Evolutionary conservation across 2,797 vertebrate genomes (phyloP).

Genomic region (Harpagifer antarcticus): DNA sequence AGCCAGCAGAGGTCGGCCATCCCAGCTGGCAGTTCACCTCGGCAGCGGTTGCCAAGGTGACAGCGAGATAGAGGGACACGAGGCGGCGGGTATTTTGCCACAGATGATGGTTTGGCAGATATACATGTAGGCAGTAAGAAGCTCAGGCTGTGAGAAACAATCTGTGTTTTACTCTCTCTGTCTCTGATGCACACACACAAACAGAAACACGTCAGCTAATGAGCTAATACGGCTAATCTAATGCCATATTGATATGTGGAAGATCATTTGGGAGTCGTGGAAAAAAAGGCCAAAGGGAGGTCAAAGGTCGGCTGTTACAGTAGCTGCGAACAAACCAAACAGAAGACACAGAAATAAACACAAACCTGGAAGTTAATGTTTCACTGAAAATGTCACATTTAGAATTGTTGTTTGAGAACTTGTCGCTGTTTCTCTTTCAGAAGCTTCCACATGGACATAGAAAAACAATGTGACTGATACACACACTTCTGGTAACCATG

Average conservation of each 20-base stretch:
- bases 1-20: conserved; percentile 88
- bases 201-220: not conserved
- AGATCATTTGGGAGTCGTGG: not conserved
- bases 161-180: not conserved
- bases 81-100: conserved; percentile 87
- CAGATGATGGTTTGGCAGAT: conserved; percentile 92
- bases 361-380: conserved; percentile 59
- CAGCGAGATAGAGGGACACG: conserved; percentile 84
- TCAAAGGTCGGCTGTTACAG: conserved; percentile 49
- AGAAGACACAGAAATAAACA: conserved; percentile 29
- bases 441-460: not conserved
- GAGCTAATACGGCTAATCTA: not conserved
- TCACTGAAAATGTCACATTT: conserved; percentile 28
- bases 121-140: conserved; percentile 71
- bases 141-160: conserved; percentile 42
- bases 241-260: not conserved
- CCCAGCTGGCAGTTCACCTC: conserved; percentile 90
- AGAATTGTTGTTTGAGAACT: not conserved
- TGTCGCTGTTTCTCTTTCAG: not conserved
- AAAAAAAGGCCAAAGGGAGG: conserved; percentile 4
- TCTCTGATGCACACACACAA: conserved; percentile 8
- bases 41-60: conserved; percentile 90
- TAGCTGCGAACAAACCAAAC: conserved; percentile 30
- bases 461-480: not conserved
- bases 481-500: not conserved